Conservation (phyloP, 2,888 invertebrate species). For the Hypselothyrea guttata region DNA sequence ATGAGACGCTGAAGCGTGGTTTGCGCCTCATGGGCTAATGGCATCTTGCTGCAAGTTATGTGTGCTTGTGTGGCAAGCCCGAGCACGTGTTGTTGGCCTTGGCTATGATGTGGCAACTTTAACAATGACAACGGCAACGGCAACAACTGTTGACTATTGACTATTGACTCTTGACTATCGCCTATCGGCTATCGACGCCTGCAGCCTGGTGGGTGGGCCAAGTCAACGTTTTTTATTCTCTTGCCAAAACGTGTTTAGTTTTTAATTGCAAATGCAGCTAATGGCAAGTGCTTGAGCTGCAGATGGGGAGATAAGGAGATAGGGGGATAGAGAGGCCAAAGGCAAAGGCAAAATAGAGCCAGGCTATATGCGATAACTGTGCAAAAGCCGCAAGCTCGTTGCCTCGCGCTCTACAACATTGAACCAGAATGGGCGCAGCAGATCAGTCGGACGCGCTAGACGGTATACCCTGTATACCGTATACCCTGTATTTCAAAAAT, state of each 20-base stretch:
- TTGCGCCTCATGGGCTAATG: slow-evolving; percentile 20
- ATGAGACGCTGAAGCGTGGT: slow-evolving; percentile 1
- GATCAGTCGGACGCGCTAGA: no score
- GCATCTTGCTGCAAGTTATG: slow-evolving; percentile 37
- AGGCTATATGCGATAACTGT: slow-evolving; percentile 26
- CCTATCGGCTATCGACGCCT: slow-evolving; percentile 54
- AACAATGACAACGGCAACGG: slow-evolving; percentile 17
- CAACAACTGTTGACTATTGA: slow-evolving; percentile 6
- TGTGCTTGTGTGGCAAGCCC: slow-evolving; percentile 29
- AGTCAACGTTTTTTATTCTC: slow-evolving; percentile 16
- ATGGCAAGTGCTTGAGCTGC: slow-evolving; percentile 21
- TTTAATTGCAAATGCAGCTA: slow-evolving; percentile 71
- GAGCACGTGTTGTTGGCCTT: slow-evolving; percentile 71
- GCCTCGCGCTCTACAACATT: slow-evolving; percentile 61
- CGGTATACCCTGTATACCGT: no score
- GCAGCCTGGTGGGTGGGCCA: slow-evolving; percentile 65
- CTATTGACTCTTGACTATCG: slow-evolving; percentile 19
- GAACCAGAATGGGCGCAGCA: no score
- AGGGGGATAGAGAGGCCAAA: not conserved
- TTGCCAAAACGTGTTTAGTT: slow-evolving; percentile 70
- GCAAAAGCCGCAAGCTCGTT: slow-evolving; percentile 46
- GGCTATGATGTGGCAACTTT: slow-evolving; percentile 51
- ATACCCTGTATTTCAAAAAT: no score
- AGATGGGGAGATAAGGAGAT: not conserved
- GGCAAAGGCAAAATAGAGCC: not conserved